Percentiles rank a stretch among this genome's conserved stretches.
Conservation (phyloP, 2,888 invertebrate genomes). For the Campaea margaritaria region DNA sequence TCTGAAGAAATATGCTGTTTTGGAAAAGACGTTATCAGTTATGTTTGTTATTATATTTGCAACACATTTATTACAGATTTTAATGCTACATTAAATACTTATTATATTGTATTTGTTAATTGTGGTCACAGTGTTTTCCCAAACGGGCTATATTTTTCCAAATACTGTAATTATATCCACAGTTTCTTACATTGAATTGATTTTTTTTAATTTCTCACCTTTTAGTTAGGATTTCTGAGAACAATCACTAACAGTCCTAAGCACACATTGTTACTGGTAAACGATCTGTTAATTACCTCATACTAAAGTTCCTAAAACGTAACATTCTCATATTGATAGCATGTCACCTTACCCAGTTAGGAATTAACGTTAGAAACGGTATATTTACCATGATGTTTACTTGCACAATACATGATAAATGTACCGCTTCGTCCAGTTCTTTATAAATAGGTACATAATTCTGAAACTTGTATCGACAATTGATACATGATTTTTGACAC, state of each 20-base stretch:
- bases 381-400: too few species aligned
- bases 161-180: neutral
- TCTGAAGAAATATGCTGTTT: too few species aligned
- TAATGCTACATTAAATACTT: too few species aligned
- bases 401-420: too few species aligned
- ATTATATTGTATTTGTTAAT: too few species aligned
- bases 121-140: too few species aligned
- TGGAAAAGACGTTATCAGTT: too few species aligned
- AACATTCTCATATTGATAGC: neutral
- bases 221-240: neutral
- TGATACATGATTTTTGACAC: neutral
- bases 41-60: too few species aligned
- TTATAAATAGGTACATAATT: slow-evolving; percentile 2
- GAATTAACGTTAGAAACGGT: too few species aligned
- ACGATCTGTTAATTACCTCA: neutral
- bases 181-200: slow-evolving; percentile 2
- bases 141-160: neutral
- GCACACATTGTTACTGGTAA: neutral
- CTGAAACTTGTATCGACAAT: neutral
- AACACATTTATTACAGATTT: too few species aligned
- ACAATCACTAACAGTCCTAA: neutral
- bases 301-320: neutral
- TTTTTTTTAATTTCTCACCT: neutral
- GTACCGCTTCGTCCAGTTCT: neutral
- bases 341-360: slow-evolving; percentile 2